Conservation (phyloP, 2,797 vertebrate species). For the Helarctos malayanus region DNA sequence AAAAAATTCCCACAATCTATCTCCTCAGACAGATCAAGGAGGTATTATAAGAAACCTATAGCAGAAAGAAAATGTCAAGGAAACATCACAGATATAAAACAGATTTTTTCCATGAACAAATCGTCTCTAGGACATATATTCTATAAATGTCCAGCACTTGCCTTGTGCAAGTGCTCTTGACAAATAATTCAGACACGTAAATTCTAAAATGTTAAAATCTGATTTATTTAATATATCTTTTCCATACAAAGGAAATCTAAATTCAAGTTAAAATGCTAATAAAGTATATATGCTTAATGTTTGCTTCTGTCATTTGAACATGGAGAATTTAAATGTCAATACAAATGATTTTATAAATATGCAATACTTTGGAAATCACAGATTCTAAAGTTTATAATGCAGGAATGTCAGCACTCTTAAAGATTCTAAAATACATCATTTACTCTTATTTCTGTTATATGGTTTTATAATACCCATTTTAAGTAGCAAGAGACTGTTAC, state of each 20-base stretch:
- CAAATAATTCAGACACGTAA: conserved; percentile 77
- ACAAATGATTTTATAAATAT: conserved; percentile 80
- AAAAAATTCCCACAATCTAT: conserved; percentile 65
- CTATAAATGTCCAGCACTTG: conserved; percentile 71
- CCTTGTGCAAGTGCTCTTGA: conserved; percentile 44
- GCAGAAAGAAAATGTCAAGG: conserved; percentile 80
- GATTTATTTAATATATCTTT: conserved; percentile 38
- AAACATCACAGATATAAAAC: conserved; percentile 70
- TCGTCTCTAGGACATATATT: conserved; percentile 76
- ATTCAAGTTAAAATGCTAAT: conserved; percentile 71
- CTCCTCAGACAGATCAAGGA: conserved; percentile 76
- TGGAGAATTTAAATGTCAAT: conserved; percentile 73
- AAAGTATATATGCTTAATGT: conserved; percentile 62
- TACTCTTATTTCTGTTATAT: conserved; percentile 45
- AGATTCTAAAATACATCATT: conserved; percentile 69
- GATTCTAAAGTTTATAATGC: conserved; percentile 70
- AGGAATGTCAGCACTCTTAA: conserved; percentile 70
- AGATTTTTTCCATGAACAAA: conserved; percentile 74
- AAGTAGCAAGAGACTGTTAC: conserved; percentile 54
- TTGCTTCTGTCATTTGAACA: conserved; percentile 73
- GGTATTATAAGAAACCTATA: conserved; percentile 76
- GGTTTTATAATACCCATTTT: conserved; percentile 67
- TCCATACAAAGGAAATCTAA: conserved; percentile 51
- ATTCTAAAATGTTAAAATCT: conserved; percentile 65
- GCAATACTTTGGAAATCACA: conserved; percentile 64